phyloP scores from a whole-genome alignment of 2,113 vertebrate genomes.

The Phycodurus eques region DNA sequence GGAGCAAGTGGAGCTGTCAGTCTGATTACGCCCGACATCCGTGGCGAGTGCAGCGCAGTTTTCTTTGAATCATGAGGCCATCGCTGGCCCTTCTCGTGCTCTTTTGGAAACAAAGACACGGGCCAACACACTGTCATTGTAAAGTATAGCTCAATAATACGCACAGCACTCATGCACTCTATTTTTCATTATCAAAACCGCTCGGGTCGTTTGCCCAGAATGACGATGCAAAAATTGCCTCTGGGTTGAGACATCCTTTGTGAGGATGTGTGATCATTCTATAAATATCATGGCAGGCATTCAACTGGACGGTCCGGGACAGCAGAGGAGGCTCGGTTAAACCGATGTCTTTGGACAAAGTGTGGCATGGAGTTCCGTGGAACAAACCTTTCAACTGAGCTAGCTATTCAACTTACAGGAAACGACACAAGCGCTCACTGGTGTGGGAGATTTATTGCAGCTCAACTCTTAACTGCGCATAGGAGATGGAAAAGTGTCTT shows the following conservation, averaged over 20 bases:
- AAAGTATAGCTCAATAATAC: constrained; percentile 5
- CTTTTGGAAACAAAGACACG: constrained; percentile 4
- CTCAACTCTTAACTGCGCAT: background rate
- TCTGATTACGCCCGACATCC: constrained; percentile 24
- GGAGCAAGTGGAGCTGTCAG: constrained; percentile 25
- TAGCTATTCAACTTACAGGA: background rate
- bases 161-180: background rate
- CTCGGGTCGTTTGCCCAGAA: constrained; percentile 14
- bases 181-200: constrained; percentile 17
- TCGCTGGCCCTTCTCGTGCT: background rate
- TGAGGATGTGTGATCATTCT: constrained; percentile 41
- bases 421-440: background rate
- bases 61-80: background rate
- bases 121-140: background rate
- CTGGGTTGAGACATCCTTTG: constrained; percentile 24
- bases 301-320: constrained; percentile 11
- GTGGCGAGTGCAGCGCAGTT: constrained; percentile 5
- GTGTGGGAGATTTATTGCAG: background rate
- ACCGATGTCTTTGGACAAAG: constrained; percentile 19
- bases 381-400: constrained; percentile 24
- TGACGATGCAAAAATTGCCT: constrained; percentile 25
- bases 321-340: constrained; percentile 34
- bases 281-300: constrained; percentile 48
- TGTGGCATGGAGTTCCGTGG: constrained; percentile 8
- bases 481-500: no score